Conservation (phyloP, 30 jellyfish, hydroid and myxozoan species). For the Aurelia aurita region DNA sequence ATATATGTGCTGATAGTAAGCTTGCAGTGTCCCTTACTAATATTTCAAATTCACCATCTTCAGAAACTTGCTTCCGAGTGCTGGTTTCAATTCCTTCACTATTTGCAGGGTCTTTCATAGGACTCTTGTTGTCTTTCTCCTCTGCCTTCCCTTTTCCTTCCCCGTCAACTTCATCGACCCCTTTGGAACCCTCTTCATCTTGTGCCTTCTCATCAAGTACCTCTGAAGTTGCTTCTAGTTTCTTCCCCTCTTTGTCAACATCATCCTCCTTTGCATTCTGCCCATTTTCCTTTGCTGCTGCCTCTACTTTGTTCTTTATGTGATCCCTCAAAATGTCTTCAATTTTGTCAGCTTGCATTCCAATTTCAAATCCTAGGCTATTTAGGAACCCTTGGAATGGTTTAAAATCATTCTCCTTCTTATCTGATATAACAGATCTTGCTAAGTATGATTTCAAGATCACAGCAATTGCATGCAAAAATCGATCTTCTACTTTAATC, state of each 20-base stretch:
- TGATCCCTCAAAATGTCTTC: constrained; percentile 12
- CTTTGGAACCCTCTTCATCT: neutral
- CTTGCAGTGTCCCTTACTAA: constrained; percentile 69
- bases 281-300: neutral
- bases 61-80: constrained; percentile 9
- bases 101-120: neutral
- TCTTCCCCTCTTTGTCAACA: neutral
- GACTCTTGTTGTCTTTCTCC: neutral
- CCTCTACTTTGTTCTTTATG: neutral
- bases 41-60: constrained; percentile 77
- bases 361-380: constrained; percentile 18
- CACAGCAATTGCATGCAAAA: constrained; percentile 15
- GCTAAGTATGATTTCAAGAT: constrained; percentile 10
- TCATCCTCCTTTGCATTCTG: constrained; percentile 3
- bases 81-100: neutral
- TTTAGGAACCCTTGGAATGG: constrained; percentile 6
- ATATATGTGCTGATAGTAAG: constrained; percentile 68
- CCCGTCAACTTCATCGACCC: neutral
- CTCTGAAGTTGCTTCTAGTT: neutral
- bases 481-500: constrained; percentile 2
- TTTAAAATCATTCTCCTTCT: constrained; percentile 8
- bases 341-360: constrained; percentile 5
- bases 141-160: neutral
- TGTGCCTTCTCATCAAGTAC: too few relatives aligned
- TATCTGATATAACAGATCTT: neutral